Evolutionary conservation across 2,888 invertebrate genomes (phyloP), one percentile per base, ranked within the genome.

Genomic region (Orchesella flavescens): DNA sequence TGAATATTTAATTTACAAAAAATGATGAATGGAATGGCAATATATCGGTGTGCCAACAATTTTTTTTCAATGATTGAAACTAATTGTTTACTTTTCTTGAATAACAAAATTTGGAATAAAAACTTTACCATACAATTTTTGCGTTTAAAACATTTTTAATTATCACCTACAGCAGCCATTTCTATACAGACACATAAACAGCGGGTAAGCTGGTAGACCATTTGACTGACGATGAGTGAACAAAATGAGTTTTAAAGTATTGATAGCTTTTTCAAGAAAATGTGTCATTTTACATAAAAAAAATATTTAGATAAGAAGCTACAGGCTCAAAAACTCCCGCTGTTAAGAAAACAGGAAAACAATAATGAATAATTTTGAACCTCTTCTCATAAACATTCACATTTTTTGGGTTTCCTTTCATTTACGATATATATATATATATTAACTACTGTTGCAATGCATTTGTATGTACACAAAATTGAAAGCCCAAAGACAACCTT

Each of bases 291-390:
- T 63, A 71, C 74, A 63, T 65, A 74, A 61, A 59, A n/a, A n/a
- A 59, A 81, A 59, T 73, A 80, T 74, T 81, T 74, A 69, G 61
- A 19, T 59, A 68, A 79, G 74, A 59, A 13, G 44, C 21, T n/a
- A 61, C 69, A 17, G 17, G 79, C 49, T 1, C 21, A 23, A 13
- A 46, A 71, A 53, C 72, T 63, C 34, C 46, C 65, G 65, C 65
- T 34, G 57, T 69, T 74, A 69, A 46, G 72, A 79, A 79, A 81
- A 73, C 74, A 74, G 69, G 81, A 81, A 80, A 69, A 46, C 69
- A 78, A 49, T 80, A 74, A 69, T 68, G 74, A 74, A 74, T 82
- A 82, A 68, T 63, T 74, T 73, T 73, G 73, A 17, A n/a, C 69
- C 46, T 53, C 43, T n/a, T 15, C 49, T 77, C 68, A 23, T 15